Conservation (phyloP, 2,797 vertebrate species). For the Artibeus lituratus region DNA sequence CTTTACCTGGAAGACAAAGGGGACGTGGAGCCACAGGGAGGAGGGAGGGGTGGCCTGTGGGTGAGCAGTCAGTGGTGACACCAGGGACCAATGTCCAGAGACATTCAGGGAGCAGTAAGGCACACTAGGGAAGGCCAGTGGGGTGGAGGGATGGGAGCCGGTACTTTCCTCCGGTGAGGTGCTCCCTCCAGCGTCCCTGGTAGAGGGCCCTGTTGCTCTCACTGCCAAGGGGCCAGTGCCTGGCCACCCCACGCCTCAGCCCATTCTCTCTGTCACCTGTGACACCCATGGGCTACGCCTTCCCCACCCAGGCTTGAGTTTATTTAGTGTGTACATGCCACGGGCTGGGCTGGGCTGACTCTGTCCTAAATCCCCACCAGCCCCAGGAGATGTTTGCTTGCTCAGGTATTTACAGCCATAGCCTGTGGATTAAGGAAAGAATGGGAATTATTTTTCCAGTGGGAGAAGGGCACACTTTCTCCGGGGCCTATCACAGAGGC, state of each 20-base stretch:
- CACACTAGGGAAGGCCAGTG: no score
- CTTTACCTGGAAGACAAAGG: not conserved
- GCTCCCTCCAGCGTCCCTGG: not conserved
- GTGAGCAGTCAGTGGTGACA: not conserved
- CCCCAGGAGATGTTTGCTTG: conserved; percentile 56
- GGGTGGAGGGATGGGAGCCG: no score
- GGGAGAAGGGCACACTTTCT: conserved; percentile 51
- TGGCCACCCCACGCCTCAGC: not conserved
- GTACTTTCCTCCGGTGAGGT: not conserved
- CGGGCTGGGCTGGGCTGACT: not conserved
- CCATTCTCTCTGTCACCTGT: not conserved
- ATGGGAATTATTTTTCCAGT: conserved; percentile 73
- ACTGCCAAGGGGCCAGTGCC: not conserved
- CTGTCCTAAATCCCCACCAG: conserved; percentile 57
- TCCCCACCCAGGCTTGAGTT: not conserved
- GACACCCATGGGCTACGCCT: not conserved
- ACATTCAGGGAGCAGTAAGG: not conserved
- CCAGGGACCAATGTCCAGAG: not conserved
- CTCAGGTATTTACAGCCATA: conserved; percentile 64
- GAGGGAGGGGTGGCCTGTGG: not conserved
- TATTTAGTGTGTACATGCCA: not conserved
- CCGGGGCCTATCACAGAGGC: not conserved
- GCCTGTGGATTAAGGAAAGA: conserved; percentile 71
- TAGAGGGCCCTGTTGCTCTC: not conserved
- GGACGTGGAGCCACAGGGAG: not conserved